Conservation (phyloP, 2,797 vertebrate genomes). For the Phylloscopus collybita region DNA sequence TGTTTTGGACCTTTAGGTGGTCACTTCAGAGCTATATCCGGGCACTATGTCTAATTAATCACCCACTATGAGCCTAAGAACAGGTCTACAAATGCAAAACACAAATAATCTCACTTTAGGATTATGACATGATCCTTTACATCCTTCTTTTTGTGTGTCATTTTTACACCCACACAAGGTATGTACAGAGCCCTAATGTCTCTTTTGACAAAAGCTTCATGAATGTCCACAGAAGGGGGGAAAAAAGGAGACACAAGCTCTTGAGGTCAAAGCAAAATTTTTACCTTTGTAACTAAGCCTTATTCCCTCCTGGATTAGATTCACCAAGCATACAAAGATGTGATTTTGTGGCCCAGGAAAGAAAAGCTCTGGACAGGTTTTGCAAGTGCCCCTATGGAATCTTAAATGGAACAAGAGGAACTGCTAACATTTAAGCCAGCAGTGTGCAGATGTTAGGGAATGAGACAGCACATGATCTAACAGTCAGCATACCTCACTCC, state of each 20-base stretch:
- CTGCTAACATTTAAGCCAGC: not conserved
- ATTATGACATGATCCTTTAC: not conserved
- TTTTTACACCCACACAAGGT: not conserved
- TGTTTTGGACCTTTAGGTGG: not conserved
- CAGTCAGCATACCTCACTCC: not conserved
- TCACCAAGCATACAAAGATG: not conserved
- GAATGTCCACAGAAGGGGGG: not conserved
- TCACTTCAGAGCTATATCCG: not conserved
- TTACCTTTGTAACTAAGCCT: not conserved
- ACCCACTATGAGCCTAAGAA: not conserved
- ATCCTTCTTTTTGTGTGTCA: not conserved
- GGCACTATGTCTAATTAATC: not conserved
- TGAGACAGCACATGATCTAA: not conserved
- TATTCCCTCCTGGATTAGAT: not conserved
- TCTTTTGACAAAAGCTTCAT: not conserved
- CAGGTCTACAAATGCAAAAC: not conserved
- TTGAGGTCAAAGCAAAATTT: not conserved
- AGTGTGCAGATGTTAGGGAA: not conserved
- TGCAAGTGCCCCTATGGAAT: not conserved
- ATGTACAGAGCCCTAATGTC: not conserved
- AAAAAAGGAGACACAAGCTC: not conserved
- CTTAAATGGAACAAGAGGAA: not conserved
- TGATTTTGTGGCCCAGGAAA: not conserved
- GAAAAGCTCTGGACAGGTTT: not conserved
- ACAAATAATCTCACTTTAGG: not conserved